Evolutionary conservation across 2,797 vertebrate genomes (phyloP).

Genomic region (Poeciliopsis presidionis): DNA sequence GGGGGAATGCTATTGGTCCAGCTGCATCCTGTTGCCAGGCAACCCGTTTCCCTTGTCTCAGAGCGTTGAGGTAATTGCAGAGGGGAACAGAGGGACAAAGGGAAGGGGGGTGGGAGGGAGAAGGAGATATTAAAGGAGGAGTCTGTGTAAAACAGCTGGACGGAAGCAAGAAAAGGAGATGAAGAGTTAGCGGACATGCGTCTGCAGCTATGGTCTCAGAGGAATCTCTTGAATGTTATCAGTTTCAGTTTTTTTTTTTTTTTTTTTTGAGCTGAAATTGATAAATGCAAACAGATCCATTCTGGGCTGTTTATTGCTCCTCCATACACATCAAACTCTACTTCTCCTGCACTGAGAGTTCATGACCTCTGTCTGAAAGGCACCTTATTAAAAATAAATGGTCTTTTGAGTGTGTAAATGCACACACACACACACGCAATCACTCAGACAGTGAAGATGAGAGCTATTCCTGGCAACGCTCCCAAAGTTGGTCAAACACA

Average conservation of each 20-base stretch:
- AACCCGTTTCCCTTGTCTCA: slow-evolving; percentile 83
- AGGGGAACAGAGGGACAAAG: slow-evolving; percentile 55
- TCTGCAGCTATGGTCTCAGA: slow-evolving; percentile 43
- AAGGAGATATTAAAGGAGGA: slow-evolving; percentile 45
- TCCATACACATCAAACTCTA: slow-evolving; percentile 31
- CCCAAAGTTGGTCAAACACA: slow-evolving; percentile 25
- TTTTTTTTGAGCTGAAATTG: slow-evolving; percentile 14
- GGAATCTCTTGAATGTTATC: slow-evolving; percentile 45
- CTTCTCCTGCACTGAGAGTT: slow-evolving; percentile 38
- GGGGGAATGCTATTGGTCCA: slow-evolving; percentile 83
- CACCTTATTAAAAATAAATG: slow-evolving; percentile 77
- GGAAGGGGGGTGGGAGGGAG: slow-evolving; percentile 24
- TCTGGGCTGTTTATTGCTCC: slow-evolving; percentile 42
- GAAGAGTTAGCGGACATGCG: slow-evolving; percentile 33
- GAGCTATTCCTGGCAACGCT: slow-evolving; percentile 21
- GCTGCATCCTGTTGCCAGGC: slow-evolving; percentile 85
- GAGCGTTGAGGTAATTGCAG: slow-evolving; percentile 82
- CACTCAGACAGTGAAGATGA: slow-evolving; percentile 29
- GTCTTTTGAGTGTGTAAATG: slow-evolving; percentile 61
- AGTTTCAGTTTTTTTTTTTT: neutral
- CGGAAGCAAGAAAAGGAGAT: slow-evolving; percentile 43
- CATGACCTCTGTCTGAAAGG: slow-evolving; percentile 71
- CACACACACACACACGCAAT: neutral
- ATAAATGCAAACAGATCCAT: slow-evolving; percentile 25
- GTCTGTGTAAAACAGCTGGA: slow-evolving; percentile 45